phyloP scores from a whole-genome alignment of 2,797 vertebrate genomes.

The Micropoecilia bifurca region DNA sequence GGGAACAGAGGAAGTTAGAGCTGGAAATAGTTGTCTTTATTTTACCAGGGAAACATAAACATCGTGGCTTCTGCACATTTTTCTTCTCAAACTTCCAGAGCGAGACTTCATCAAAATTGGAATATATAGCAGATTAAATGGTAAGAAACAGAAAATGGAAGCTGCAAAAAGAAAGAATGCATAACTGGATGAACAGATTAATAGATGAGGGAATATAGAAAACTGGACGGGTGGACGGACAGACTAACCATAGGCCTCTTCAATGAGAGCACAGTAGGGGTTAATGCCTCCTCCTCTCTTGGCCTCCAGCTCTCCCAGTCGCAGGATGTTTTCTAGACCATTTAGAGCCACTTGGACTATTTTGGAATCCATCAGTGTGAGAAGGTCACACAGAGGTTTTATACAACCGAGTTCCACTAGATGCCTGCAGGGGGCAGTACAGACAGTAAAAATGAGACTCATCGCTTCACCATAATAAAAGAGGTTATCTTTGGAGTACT shows the following conservation, averaged over 20 bases:
- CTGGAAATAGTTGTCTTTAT: background rate
- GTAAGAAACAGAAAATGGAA: background rate
- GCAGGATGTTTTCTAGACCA: slow-evolving; percentile 95
- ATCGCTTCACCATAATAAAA: slow-evolving; percentile 5
- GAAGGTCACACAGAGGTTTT: slow-evolving; percentile 96
- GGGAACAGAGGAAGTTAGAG: background rate
- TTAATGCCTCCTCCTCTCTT: slow-evolving; percentile 94
- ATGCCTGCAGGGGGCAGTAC: slow-evolving; percentile 81
- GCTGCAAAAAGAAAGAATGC: background rate
- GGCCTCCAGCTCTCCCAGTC: slow-evolving; percentile 94
- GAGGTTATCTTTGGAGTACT: background rate
- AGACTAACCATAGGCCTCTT: slow-evolving; percentile 93
- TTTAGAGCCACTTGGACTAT: slow-evolving; percentile 97
- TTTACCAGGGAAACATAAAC: background rate
- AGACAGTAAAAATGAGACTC: slow-evolving; percentile 8
- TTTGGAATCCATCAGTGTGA: slow-evolving; percentile 98
- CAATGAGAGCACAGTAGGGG: slow-evolving; percentile 95
- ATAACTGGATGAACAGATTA: background rate
- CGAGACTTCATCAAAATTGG: background rate
- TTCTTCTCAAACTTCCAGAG: background rate
- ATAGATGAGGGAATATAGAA: background rate
- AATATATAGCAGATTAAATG: background rate
- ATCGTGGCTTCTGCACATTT: background rate
- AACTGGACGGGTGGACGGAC: background rate
- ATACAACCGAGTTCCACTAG: slow-evolving; percentile 96